Evolutionary conservation across 2,797 vertebrate genomes (phyloP), one percentile per base, ranked within the genome.

Genomic region (Adelosebastes latens): DNA sequence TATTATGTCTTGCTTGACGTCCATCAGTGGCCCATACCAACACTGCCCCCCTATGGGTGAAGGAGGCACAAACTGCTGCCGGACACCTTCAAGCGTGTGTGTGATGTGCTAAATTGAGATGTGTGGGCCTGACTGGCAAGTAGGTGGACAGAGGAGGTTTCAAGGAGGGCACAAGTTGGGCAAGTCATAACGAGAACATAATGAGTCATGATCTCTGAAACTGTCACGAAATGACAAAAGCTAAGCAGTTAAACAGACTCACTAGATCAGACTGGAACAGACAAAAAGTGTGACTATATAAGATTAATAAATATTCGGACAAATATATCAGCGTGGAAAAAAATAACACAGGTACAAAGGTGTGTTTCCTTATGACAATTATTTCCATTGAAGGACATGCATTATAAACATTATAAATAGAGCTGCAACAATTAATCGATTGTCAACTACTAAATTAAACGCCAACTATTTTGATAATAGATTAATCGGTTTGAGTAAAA

Each of bases 21-120:
- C 64, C 16, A 34, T 49, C 24, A 69, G 70, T 9, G 22, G 32
- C 22, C 5, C 65, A 36, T 32, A 63, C 11, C 82, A 80, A 85
- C 75, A 88, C 53, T 86, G 89, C 89, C 89, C 74, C 80, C 90
- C 34, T 12, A 67, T 88, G 86, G 92, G 12, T n/a, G 39, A 69
- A 55, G 14, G 56, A 1, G 34, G 73, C 20, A 72, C 46, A 75
- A 53, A 6, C 18, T 53, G 22, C 62, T 60, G 16, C 29, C 32
- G 75, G 72, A 67, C 34, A 53, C 8, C 65, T 34, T 58, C 36
- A 42, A 56, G 77, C 1, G 22, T 46, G 29, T 32, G 53, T 77
- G 73, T 70, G 79, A 80, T 75, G 63, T 78, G 79, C 34, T 88
- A 88, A 87, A 89, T 22, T 72, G 59, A 85, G 89, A 81, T n/a